Conservation (phyloP, 2,888 invertebrate species). For the Ichneumoninae sp. region DNA sequence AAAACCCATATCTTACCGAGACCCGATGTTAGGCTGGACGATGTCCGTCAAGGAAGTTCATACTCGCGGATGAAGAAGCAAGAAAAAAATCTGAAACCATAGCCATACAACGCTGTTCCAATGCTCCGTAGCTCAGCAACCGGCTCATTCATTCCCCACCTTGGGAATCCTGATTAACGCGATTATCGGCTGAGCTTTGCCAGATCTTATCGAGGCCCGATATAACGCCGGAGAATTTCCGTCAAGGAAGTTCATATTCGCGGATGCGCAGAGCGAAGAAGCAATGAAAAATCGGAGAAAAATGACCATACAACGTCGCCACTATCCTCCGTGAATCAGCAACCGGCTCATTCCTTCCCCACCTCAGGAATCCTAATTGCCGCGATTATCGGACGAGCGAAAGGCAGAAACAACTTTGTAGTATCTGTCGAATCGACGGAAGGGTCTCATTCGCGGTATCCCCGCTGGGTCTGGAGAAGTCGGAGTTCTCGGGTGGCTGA, state of each 20-base stretch:
- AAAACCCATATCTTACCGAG: too few relatives aligned
- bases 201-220: too few relatives aligned
- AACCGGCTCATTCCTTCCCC: neutral
- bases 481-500: slow-evolving; percentile 11
- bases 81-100: neutral
- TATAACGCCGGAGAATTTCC: too few relatives aligned
- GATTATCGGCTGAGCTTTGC: neutral
- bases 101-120: neutral
- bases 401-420: slow-evolving; percentile 37
- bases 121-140: neutral
- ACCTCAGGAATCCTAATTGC: slow-evolving; percentile 1
- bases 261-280: too few relatives aligned
- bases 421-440: slow-evolving; percentile 72
- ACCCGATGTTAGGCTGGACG: too few relatives aligned
- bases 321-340: neutral
- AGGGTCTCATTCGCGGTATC: slow-evolving; percentile 47
- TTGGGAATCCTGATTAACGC: neutral
- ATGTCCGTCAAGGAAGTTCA: too few relatives aligned
- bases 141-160: neutral
- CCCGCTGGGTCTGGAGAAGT: slow-evolving; percentile 35
- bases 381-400: neutral
- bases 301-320: neutral
- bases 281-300: neutral
- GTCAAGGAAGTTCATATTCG: neutral
- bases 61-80: too few relatives aligned